A percentile compares a stretch with the other conserved stretches of the same genome.
Conservation (phyloP, 2,888 invertebrate genomes). For the Xestia rhomboidea region DNA sequence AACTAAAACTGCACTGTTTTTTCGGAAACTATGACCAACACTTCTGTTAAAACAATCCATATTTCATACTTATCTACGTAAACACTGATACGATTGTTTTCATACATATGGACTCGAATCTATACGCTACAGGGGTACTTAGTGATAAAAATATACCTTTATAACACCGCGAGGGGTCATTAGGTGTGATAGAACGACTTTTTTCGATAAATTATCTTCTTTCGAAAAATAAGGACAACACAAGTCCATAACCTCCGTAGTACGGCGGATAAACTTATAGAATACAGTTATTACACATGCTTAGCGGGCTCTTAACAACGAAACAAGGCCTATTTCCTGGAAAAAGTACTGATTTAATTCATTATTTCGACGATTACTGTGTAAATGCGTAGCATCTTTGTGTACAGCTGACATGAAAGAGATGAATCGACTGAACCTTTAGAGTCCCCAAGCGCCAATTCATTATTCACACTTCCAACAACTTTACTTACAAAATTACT, state of each 20-base stretch:
- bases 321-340: slow-evolving; percentile 71
- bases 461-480: slow-evolving; percentile 67
- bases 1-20: slow-evolving; percentile 56
- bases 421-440: slow-evolving; percentile 84
- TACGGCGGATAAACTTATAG: slow-evolving; percentile 84
- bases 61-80: slow-evolving; percentile 80
- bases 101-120: slow-evolving; percentile 73
- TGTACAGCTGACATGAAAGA: slow-evolving; percentile 90
- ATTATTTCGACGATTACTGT: slow-evolving; percentile 80
- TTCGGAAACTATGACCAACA: slow-evolving; percentile 65
- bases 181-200: slow-evolving; percentile 84
- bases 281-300: slow-evolving; percentile 78
- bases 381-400: slow-evolving; percentile 90
- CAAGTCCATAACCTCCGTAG: slow-evolving; percentile 89
- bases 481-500: slow-evolving; percentile 68
- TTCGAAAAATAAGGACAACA: slow-evolving; percentile 85
- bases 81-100: slow-evolving; percentile 85
- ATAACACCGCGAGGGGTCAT: slow-evolving; percentile 85
- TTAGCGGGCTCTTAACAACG: slow-evolving; percentile 66
- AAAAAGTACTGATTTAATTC: slow-evolving; percentile 86
- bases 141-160: slow-evolving; percentile 81
- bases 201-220: slow-evolving; percentile 84
- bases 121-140: slow-evolving; percentile 67
- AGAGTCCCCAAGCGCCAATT: slow-evolving; percentile 85
- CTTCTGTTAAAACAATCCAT: slow-evolving; percentile 69